Conservation (phyloP, 2,113 vertebrate genomes). For the Donacobius atricapilla region DNA sequence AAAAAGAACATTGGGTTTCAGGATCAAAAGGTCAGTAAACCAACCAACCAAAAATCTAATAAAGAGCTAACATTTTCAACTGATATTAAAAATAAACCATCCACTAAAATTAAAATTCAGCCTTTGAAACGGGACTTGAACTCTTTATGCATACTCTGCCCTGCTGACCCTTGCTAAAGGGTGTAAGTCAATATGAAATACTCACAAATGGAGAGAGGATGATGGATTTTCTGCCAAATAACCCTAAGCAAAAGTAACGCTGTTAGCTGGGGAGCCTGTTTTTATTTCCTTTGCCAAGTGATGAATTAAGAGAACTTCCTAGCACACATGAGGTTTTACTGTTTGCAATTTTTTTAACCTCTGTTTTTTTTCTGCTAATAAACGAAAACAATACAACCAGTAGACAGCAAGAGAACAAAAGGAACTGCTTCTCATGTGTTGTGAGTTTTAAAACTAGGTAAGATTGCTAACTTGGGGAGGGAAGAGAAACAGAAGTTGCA, state of each 20-base stretch:
- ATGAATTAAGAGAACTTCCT: constrained; percentile 1
- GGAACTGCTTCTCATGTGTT: background rate
- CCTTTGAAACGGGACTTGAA: constrained; percentile 33
- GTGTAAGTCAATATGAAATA: constrained; percentile 19
- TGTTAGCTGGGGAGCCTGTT: background rate
- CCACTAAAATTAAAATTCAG: constrained; percentile 41
- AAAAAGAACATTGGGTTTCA: background rate
- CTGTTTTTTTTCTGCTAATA: background rate
- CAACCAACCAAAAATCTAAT: constrained; percentile 5
- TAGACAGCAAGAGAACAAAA: background rate
- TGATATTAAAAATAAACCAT: constrained; percentile 25
- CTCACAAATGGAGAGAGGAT: constrained; percentile 20
- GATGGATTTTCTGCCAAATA: constrained; percentile 58
- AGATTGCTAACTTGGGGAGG: background rate
- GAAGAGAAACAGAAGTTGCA: background rate
- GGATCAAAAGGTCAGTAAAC: background rate
- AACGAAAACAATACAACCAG: background rate
- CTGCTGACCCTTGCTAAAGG: constrained; percentile 39
- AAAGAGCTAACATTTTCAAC: constrained; percentile 15
- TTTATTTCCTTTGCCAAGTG: constrained; percentile 36
- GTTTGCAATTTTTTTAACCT: background rate
- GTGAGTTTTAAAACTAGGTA: background rate
- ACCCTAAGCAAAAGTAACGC: background rate
- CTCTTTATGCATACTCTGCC: background rate
- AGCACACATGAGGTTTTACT: background rate